Base-by-base conservation (phyloP, 2,888 invertebrate genomes). In the Dioctria linearis region DNA sequence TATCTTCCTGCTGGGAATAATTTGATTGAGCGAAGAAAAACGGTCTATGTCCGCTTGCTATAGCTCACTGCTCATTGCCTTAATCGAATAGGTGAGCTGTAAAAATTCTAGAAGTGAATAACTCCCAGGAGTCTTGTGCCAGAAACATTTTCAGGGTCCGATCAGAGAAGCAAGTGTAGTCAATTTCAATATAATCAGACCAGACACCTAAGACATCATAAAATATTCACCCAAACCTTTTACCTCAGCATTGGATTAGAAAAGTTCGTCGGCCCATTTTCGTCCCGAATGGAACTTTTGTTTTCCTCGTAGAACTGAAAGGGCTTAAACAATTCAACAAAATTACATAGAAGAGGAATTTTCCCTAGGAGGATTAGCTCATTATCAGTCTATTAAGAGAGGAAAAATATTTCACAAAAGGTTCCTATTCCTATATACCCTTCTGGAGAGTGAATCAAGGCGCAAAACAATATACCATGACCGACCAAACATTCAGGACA, bases 361-460 rank as follows among this genome's bases (percentile, higher is more conserved):
- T 51, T 54, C 49, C 71, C 49, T 49, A 71, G 54, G 71, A 71
- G 54, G 71, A 71, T 71, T 71, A 71, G 71, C 71, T 71, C 71
- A 71, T 71, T 71, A 71, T 71, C 71, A 54, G 71, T 71, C 71
- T 71, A 71, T 71, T 71, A 71, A 71, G 71, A 71, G 71, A 71
- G 40, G 40, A 71, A 54, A 69, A 71, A 71, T 71, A 71, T 54
- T 71, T 71, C 71, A 71, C 49, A 71, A 71, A 71, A 40, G 67
- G 67, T 46, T 67, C 4, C 67, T 25, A 5, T 6, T 46, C 46
- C 46, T 46, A 46, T 46, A 25, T 46, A 65, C 65, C 65, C 67
- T 67, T 67, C 46, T 46, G 5, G 67, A 46, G 67, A 42, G 46
- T 5, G 43, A 43, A 43, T 67, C 43, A n/a, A 46, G 67, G 67